phyloP scores from a whole-genome alignment of 2,888 invertebrate species.

The Teleiodes luculella region DNA sequence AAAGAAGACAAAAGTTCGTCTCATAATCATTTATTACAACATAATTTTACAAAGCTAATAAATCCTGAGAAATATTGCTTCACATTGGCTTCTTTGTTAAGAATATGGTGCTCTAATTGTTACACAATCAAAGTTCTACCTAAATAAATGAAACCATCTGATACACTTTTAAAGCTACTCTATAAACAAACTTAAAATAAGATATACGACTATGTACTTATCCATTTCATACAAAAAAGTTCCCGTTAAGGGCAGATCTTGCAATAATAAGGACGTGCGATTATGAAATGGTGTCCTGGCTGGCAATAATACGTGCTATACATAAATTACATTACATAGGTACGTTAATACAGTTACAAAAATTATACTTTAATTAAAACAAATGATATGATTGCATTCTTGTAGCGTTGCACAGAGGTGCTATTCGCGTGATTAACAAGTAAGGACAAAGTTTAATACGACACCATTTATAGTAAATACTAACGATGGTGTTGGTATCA shows the following conservation, averaged over 20 bases:
- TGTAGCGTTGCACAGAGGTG: conserved; percentile 63
- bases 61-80: conserved; percentile 5
- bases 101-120: conserved; percentile 1
- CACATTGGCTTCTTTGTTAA: conserved; percentile 10
- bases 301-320: conserved; percentile 44
- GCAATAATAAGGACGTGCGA: conserved; percentile 29
- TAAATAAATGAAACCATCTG: conserved; percentile 19
- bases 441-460: conserved; percentile 34
- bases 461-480: conserved; percentile 6
- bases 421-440: conserved; percentile 50
- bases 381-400: conserved; percentile 80
- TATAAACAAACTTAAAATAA: conserved; percentile 30
- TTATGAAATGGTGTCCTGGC: conserved; percentile 45
- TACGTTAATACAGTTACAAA: conserved; percentile 58
- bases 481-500: conserved; percentile 28
- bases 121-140: conserved; percentile 13
- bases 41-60: conserved; percentile 11
- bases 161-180: conserved; percentile 27
- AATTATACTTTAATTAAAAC: conserved; percentile 69
- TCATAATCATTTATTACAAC: conserved; percentile 16
- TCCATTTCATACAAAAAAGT: conserved; percentile 77
- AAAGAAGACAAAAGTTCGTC: conserved; percentile 3
- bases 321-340: conserved; percentile 53
- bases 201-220: conserved; percentile 28
- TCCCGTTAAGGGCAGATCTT: conserved; percentile 54